Evolutionary conservation across 1,140 invertebrate species (phyloP), one percentile per base, ranked within the genome.

Genomic region (Bemisia tabaci): DNA sequence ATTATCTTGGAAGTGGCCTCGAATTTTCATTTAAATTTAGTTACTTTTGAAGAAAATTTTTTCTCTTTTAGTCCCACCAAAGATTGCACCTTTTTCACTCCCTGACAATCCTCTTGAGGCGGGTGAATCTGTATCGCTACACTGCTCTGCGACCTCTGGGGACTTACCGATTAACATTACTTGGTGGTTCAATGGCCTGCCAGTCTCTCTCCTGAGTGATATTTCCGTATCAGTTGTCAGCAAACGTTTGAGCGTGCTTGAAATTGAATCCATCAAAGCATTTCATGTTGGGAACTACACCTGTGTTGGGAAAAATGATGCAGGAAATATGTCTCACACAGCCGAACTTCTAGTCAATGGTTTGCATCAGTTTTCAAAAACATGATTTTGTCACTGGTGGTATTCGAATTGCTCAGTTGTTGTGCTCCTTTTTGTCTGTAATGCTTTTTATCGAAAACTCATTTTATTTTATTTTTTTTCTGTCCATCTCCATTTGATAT

Each of bases 221-320:
- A 74, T 94, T 76, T 76, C 78, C 70, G 73, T 90, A 71, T 71
- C 79, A 68, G 82, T 87, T 79, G 81, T 79, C 67, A 80, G 90
- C 73, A 80, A 91, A 80, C 82, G 85, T 77, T 79, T 84, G 48
- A 90, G 87, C 71, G 82, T 88, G 60, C 77, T 93, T 68, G 88
- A 85, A 66, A 90, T 93, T 71, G 85, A 89, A 72, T 84, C 84
- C 68, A 87, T 89, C n/a, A 82, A 83, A 65, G 87, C 85, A 59
- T 80, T 82, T 63, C 90, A 94, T 74, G 82, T 82, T 72, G 89
- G 89, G 65, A 85, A 86, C 76, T 90, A 89, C 72, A 85, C 84
- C 33, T 90, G 88, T 74, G 78, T 82, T 23, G 88, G 86, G 26
- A 82, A 76, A 69, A 90, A 90, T 75, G 75, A 78, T 59, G 87